Evolutionary conservation across 2,113 vertebrate genomes (phyloP), one percentile per base, ranked within the genome.

Genomic region (Tachycineta bicolor): DNA sequence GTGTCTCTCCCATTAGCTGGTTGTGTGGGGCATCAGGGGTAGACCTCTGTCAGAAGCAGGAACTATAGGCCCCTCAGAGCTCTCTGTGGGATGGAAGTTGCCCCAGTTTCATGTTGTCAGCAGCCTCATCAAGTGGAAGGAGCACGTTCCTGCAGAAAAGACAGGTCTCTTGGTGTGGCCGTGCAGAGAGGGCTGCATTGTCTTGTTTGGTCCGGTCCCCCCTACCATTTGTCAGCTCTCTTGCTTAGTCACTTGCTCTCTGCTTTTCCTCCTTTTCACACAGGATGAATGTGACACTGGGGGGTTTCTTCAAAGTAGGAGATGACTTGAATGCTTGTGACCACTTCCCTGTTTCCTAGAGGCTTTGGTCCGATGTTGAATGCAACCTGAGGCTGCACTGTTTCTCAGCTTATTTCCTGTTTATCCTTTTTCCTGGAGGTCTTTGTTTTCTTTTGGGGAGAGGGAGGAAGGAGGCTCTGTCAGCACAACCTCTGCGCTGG

Each of bases 401-500:
- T 88, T 95, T 92, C 73, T 91, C 92, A 93, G 46, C 85, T 56
- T 93, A 11, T 89, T 94, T 97, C 94, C 94, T 94, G 91, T 96
- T 97, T 92, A 92, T 87, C 83, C 80, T 94, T 88, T 92, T 94
- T 93, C 92, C 88, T 96, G 94, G 90, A 96, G 96, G 83, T 94
- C 92, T 95, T 91, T 96, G 89, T 93, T 95, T 91, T 96, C 86
- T 95, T 93, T 68, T 78, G 80, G 56, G 86, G 49, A 92, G 80
- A 86, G 86, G 58, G 96, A 90, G 88, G 90, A 93, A 93, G 83
- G 71, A 90, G 74, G 10, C 71, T 93, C 24, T 90, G 83, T 94
- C 76, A 75, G 65, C 49, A 55, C 2, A 22, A 62, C 28, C 60
- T 91, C 65, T 33, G 41, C 7, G 13, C 53, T 16, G 33, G 62